Conservation (phyloP, 53 echinoderm and acorn worm species). For the Apostichopus leukothele region DNA sequence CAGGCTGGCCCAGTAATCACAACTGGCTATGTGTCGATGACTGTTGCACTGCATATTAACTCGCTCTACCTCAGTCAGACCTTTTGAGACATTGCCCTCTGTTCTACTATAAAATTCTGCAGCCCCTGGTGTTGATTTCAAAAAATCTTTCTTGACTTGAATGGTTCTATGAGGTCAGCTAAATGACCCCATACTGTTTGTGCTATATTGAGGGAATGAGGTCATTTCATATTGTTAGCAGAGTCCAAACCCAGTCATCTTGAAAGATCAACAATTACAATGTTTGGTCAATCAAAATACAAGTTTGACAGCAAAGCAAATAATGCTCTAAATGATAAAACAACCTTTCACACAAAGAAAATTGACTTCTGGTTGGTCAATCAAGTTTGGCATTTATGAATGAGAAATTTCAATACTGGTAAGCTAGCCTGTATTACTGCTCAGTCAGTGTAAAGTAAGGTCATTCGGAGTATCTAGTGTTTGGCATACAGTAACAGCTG, state of each 20-base stretch:
- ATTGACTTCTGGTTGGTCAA: background rate
- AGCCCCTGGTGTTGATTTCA: no score
- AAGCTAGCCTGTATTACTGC: no score
- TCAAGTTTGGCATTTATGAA: background rate
- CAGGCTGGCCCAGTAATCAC: no score
- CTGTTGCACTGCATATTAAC: no score
- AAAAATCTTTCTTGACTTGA: no score
- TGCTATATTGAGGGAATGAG: constrained; percentile 15
- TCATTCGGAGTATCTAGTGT: no score
- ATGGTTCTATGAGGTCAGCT: background rate
- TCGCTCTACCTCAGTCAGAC: no score
- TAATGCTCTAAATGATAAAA: background rate
- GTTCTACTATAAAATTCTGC: no score
- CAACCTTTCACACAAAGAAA: background rate
- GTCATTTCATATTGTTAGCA: background rate
- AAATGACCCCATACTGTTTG: constrained; percentile 28
- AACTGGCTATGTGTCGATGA: no score
- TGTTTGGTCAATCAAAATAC: background rate
- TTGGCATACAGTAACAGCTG: no score
- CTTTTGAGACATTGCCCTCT: no score
- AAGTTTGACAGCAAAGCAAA: background rate
- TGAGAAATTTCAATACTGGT: background rate
- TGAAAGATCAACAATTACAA: background rate
- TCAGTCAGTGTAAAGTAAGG: no score
- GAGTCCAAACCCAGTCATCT: background rate